phyloP scores from a whole-genome alignment of 2,888 invertebrate genomes.

The Sphaerophoria taeniata region DNA sequence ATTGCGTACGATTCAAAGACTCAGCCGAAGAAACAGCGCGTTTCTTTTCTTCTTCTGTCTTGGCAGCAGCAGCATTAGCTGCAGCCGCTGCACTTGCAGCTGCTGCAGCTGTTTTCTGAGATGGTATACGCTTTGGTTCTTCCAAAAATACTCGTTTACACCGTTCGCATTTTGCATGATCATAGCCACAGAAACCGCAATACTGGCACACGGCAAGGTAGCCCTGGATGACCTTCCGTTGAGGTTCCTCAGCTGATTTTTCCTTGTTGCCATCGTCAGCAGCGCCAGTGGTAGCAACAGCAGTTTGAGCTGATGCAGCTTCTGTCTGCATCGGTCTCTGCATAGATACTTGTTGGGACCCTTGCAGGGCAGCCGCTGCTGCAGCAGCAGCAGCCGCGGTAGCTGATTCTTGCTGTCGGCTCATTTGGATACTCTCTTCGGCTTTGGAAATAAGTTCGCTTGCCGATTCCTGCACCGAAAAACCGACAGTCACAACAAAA shows the following conservation, averaged over 20 bases:
- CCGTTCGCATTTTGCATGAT: constrained; percentile 91
- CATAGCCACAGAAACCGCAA: constrained; percentile 91
- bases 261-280: constrained; percentile 49
- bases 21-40: constrained; percentile 55
- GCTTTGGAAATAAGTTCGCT: constrained; percentile 82
- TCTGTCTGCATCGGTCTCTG: constrained; percentile 68
- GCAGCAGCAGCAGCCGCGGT: constrained; percentile 71
- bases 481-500: constrained; percentile 90
- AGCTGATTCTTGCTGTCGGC: constrained; percentile 79
- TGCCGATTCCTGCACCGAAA: constrained; percentile 81
- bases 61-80: constrained; percentile 22
- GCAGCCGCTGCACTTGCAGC: constrained; percentile 58
- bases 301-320: constrained; percentile 76
- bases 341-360: constrained; percentile 24
- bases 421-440: constrained; percentile 81
- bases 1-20: constrained; percentile 71
- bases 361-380: constrained; percentile 65
- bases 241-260: constrained; percentile 83
- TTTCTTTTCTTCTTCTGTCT: constrained; percentile 77
- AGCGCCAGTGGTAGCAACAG: constrained; percentile 46
- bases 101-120: constrained; percentile 75
- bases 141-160: constrained; percentile 88
- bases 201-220: constrained; percentile 90
- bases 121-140: constrained; percentile 85
- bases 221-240: constrained; percentile 87